These are phyloP conservation scores for Trachymyrmex cornetzi DNA, from an alignment of 1,140 invertebrate species.

Conservation along the genomic window DNA sequence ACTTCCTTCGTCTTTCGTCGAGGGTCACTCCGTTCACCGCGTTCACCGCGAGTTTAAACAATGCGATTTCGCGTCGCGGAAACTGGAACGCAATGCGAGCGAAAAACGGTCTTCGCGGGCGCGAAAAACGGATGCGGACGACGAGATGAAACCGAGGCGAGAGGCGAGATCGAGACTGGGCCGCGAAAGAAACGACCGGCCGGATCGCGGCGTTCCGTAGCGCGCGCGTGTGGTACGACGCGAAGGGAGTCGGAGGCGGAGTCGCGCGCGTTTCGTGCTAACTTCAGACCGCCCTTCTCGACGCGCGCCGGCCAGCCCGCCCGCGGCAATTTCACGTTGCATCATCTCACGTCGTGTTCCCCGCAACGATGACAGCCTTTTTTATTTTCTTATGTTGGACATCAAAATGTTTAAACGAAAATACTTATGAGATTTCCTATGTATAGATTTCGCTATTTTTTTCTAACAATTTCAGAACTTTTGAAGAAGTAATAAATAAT, in stretches of 20 bases:
- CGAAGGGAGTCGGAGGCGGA: slow-evolving; percentile 75
- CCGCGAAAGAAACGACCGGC: slow-evolving; percentile 49
- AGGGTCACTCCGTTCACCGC: background rate
- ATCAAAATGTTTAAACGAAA: background rate
- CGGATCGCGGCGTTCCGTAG: slow-evolving; percentile 34
- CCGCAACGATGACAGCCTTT: background rate
- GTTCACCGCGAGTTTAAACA: background rate
- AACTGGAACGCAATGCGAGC: background rate
- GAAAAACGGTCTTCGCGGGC: background rate
- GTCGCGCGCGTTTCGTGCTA: slow-evolving; percentile 56
- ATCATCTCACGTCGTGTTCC: background rate
- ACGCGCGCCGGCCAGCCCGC: slow-evolving; percentile 7
- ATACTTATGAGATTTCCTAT: background rate
- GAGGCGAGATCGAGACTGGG: slow-evolving; percentile 73
- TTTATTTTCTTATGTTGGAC: slow-evolving; percentile 59
- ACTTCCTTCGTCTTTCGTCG: background rate
- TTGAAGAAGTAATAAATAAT: background rate
- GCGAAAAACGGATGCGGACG: slow-evolving; percentile 45
- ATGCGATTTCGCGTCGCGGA: slow-evolving; percentile 18
- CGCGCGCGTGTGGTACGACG: slow-evolving; percentile 42
- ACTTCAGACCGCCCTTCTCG: slow-evolving; percentile 51
- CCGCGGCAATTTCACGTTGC: slow-evolving; percentile 41
- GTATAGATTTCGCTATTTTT: background rate
- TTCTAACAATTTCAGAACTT: background rate
- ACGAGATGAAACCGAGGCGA: slow-evolving; percentile 64